These are phyloP conservation scores for Setipinna tenuifilis DNA, from an alignment of 2,797 vertebrate genomes.

Conservation along the genomic window DNA sequence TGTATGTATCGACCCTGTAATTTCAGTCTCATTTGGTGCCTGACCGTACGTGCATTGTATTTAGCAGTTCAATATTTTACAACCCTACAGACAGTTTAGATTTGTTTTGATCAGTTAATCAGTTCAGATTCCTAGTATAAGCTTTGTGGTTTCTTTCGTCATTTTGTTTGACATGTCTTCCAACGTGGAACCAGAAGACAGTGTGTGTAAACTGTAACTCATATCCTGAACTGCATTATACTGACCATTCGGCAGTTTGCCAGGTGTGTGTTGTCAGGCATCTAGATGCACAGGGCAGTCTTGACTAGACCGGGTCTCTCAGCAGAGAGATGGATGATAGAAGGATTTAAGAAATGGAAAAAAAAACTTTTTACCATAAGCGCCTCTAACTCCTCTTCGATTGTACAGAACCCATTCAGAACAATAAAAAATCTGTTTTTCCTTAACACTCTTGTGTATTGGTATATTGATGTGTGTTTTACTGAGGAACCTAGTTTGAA, in stretches of 20 bases:
- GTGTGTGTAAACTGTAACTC: background rate
- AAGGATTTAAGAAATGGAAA: conserved; percentile 13
- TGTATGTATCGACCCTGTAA: background rate
- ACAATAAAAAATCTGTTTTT: conserved; percentile 72
- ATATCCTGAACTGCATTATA: background rate
- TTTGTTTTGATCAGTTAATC: background rate
- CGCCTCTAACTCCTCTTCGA: conserved; percentile 66
- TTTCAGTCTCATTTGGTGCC: background rate
- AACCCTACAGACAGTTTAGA: background rate
- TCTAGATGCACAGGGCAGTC: conserved; percentile 30
- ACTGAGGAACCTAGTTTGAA: too few relatives aligned
- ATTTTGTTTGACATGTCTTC: background rate
- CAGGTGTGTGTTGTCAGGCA: background rate
- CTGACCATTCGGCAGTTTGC: background rate
- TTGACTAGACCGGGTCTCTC: conserved; percentile 62
- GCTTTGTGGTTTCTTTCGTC: background rate
- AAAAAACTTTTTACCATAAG: conserved; percentile 61
- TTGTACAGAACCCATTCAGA: conserved; percentile 68
- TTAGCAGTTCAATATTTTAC: background rate
- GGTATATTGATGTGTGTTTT: too few relatives aligned
- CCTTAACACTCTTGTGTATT: conserved; percentile 9
- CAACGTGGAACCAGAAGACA: background rate
- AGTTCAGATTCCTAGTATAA: background rate
- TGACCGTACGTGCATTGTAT: background rate
- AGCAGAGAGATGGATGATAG: conserved; percentile 41